Percentiles rank a stretch among this genome's conserved stretches.
Conservation (phyloP, 1,140 invertebrate genomes). For the Chrysomallon squamiferum region DNA sequence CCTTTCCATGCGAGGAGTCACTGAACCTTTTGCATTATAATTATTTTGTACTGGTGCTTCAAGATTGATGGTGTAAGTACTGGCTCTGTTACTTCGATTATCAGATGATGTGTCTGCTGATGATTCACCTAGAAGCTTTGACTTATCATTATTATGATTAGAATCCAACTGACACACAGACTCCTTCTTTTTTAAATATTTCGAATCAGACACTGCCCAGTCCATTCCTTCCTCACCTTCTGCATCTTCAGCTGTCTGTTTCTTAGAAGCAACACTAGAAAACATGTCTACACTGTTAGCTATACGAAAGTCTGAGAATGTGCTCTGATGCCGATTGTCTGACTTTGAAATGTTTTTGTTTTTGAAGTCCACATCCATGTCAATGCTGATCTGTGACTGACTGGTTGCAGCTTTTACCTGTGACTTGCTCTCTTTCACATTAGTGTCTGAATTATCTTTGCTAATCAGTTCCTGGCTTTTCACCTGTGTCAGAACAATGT, state of each 20-base stretch:
- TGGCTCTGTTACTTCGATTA: slow-evolving; percentile 22
- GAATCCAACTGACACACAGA: not conserved
- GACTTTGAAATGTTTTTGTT: not conserved
- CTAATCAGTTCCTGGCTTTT: slow-evolving; percentile 4
- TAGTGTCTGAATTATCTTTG: slow-evolving; percentile 3
- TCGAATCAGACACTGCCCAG: slow-evolving; percentile 14
- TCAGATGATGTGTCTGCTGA: slow-evolving; percentile 8
- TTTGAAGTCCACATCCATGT: slow-evolving; percentile 11
- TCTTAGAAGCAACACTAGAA: slow-evolving; percentile 5
- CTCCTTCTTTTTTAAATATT: slow-evolving; percentile 22
- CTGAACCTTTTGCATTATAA: slow-evolving; percentile 8
- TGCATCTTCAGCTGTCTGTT: slow-evolving; percentile 12
- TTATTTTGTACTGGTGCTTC: slow-evolving; percentile 29
- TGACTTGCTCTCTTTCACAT: not conserved
- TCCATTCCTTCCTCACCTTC: slow-evolving; percentile 27
- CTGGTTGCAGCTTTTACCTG: not conserved
- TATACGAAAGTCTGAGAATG: slow-evolving; percentile 45
- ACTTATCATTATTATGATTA: not conserved
- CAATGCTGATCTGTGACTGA: slow-evolving; percentile 2
- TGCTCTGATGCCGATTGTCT: slow-evolving; percentile 40
- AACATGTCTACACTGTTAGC: slow-evolving; percentile 28
- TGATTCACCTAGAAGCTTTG: not conserved
- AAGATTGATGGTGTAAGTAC: slow-evolving; percentile 44
- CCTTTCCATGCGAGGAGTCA: slow-evolving; percentile 34
- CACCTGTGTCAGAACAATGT: slow-evolving; percentile 2